phyloP scores from a whole-genome alignment of 2,888 invertebrate genomes.

The Smittia sp. region DNA sequence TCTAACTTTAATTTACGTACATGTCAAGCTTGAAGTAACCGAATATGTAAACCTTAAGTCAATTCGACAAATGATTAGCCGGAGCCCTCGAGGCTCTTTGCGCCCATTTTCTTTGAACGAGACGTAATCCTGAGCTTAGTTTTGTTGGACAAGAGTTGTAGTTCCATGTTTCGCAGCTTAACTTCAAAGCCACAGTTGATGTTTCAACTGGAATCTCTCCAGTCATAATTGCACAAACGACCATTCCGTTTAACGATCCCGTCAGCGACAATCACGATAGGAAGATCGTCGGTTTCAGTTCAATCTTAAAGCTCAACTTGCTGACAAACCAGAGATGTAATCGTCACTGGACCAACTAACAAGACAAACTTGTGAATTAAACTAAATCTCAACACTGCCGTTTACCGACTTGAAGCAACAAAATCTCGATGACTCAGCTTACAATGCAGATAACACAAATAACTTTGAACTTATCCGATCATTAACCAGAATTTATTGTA shows the following conservation, averaged over 20 bases:
- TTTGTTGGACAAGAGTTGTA: too few relatives aligned
- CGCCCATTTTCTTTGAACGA: too few relatives aligned
- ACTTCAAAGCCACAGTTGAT: not conserved
- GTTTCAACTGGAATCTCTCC: not conserved
- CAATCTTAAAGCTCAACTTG: not conserved
- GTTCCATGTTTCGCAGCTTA: not conserved
- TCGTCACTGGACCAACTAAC: too few relatives aligned
- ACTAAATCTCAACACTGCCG: constrained; percentile 8
- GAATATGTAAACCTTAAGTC: not conserved
- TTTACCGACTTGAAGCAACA: not conserved
- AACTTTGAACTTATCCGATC: not conserved
- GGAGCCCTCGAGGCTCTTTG: too few relatives aligned
- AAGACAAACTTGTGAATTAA: not conserved
- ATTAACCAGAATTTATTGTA: not conserved
- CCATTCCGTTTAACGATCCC: not conserved
- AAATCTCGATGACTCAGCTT: not conserved
- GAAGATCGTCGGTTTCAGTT: not conserved
- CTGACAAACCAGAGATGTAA: not conserved
- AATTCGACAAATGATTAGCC: not conserved
- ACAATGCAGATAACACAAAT: not conserved
- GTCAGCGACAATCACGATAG: not conserved
- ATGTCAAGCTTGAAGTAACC: not conserved
- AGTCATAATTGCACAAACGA: not conserved
- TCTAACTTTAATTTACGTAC: not conserved
- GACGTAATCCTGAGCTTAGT: too few relatives aligned